These are phyloP conservation scores for Isaurus tuberculatus DNA, from an alignment of 92 coral and sea anemone species.

Conservation along the genomic window DNA sequence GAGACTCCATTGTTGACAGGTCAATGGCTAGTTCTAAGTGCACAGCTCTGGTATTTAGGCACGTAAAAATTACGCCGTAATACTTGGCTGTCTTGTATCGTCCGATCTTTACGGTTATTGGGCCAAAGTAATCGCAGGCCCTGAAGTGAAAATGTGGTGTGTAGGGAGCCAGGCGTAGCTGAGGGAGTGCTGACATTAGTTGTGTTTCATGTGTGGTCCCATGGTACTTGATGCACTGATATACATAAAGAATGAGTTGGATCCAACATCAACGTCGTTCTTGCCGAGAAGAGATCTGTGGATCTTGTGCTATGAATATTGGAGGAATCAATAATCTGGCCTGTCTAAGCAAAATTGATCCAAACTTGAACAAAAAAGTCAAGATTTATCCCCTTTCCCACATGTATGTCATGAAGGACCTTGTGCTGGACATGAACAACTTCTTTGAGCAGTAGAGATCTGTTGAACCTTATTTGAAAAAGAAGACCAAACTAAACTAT, in stretches of 20 bases:
- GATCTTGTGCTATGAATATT: too few relatives aligned
- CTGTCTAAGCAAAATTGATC: conserved; percentile 96
- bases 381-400: conserved; percentile 98
- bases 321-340: too few relatives aligned
- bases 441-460: conserved; percentile 97
- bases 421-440: conserved; percentile 98
- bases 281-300: too few relatives aligned
- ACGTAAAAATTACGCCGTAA: conserved; percentile 71
- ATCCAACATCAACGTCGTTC: too few relatives aligned
- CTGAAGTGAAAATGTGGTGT: conserved; percentile 50
- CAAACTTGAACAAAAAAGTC: conserved; percentile 74
- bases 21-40: conserved; percentile 64
- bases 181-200: conserved; percentile 45
- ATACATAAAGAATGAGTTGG: too few relatives aligned
- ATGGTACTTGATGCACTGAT: too few relatives aligned
- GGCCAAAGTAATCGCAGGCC: conserved; percentile 51
- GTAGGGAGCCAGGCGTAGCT: conserved; percentile 40
- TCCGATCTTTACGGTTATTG: conserved; percentile 60
- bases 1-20: conserved; percentile 59
- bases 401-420: conserved; percentile 98
- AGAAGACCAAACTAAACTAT: conserved; percentile 81
- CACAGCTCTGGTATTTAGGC: conserved; percentile 61
- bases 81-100: conserved; percentile 62
- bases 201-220: too few relatives aligned
- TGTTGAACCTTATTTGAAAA: conserved; percentile 90